A percentile compares a stretch with the other conserved stretches of the same genome.
phyloP scores from a whole-genome alignment of 1,140 invertebrate species.

The Drosophila navojoa region DNA sequence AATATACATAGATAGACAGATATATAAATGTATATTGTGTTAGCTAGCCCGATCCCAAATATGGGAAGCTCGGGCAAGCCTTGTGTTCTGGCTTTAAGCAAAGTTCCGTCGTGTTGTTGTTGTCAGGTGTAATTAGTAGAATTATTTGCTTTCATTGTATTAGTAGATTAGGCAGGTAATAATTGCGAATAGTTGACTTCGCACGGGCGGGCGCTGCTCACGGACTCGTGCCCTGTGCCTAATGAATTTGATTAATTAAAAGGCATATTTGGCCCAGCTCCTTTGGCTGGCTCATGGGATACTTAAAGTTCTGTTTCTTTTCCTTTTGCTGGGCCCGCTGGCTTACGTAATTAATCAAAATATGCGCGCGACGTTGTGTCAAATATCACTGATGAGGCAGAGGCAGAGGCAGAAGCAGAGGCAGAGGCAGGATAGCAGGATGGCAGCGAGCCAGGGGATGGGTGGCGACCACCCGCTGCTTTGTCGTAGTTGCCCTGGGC shows the following conservation, averaged over 20 bases:
- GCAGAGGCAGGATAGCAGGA: too few species aligned
- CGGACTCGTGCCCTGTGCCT: slow-evolving; percentile 25
- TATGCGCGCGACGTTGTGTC: slow-evolving; percentile 49
- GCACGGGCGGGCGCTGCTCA: slow-evolving; percentile 8
- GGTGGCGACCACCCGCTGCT: slow-evolving; percentile 39
- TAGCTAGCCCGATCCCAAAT: too few species aligned
- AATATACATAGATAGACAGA: too few species aligned
- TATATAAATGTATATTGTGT: too few species aligned
- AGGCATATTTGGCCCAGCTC: slow-evolving; percentile 58
- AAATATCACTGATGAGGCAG: slow-evolving; percentile 21
- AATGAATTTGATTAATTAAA: slow-evolving; percentile 79
- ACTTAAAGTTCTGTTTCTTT: background rate
- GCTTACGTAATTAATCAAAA: slow-evolving; percentile 72
- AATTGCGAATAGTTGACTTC: slow-evolving; percentile 4
- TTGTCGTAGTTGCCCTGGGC: slow-evolving; percentile 37
- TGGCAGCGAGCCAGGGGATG: background rate
- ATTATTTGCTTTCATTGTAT: slow-evolving; percentile 7
- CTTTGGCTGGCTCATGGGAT: background rate
- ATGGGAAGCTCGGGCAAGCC: too few species aligned
- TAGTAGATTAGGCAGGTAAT: slow-evolving; percentile 1
- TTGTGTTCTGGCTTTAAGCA: too few species aligned
- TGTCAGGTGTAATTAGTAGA: background rate
- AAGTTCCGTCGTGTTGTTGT: background rate
- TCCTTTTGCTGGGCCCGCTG: slow-evolving; percentile 20
- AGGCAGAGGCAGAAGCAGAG: background rate